Evolutionary conservation across 2,113 vertebrate genomes (phyloP), one percentile per base, ranked within the genome.

Genomic region (Saccopteryx leptura): DNA sequence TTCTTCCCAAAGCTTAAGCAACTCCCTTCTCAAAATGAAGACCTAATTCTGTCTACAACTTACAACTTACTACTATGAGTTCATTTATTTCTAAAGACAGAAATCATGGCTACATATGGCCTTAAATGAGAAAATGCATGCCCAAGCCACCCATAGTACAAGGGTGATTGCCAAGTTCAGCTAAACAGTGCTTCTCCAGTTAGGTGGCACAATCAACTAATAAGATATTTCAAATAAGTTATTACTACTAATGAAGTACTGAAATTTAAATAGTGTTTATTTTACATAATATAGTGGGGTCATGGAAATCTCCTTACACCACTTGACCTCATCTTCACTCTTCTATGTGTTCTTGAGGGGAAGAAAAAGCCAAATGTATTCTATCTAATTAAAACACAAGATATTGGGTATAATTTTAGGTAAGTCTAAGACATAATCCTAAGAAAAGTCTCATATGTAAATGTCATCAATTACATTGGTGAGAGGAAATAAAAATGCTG

Each of bases 321-420:
- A 74, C 54, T 83, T 90, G 76, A 17, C 72, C 46, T 74, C 48
- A 54, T 46, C 54, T 58, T 86, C 23, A 33, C 10, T n/a, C 65
- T 76, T 48, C 65, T 68, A 15, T 78, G 8, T 5, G 46, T 88
- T 93, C 58, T 46, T 60, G 33, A 71, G 13, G 68, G 39, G n/a
- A 71, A 33, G 71, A 61, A 94, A 94, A 81, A 93, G 11, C 13
- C n/a, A 80, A 80, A 88, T 50, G 9, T 52, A 39, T 85, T 26
- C 61, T 28, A 81, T 91, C 91, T 87, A 56, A 82, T 83, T 90
- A 63, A 85, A 95, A 82, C 63, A 91, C 18, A 93, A 76, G 31
- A 56, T 56, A 48, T 28, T 31, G 17, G 46, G 28, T 74, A 60
- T 14, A 48, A 50, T 13, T 56, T 31, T 79, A 85, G 31, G 2